Percentiles rank a stretch among this genome's conserved stretches.
Conservation (phyloP, 2,113 vertebrate genomes). For the Anhinga rufa region DNA sequence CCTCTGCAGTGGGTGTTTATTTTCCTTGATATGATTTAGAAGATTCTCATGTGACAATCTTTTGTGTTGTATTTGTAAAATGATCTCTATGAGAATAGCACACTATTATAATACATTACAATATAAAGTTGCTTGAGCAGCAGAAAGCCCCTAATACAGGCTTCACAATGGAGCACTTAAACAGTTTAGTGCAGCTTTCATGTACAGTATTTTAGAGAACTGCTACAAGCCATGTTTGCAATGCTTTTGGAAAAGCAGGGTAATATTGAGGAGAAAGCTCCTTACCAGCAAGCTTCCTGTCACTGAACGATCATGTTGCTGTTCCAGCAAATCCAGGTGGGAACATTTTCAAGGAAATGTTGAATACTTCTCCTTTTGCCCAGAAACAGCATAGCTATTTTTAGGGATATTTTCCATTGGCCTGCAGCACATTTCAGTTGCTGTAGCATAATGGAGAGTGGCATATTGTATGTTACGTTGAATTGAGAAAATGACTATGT, state of each 20-base stretch:
- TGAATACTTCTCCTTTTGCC: constrained; percentile 73
- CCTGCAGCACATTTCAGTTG: constrained; percentile 72
- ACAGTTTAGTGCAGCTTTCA: constrained; percentile 69
- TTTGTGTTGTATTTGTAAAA: constrained; percentile 67
- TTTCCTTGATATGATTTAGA: constrained; percentile 64
- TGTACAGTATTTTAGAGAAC: constrained; percentile 55
- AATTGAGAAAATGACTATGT: constrained; percentile 54
- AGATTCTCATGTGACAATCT: constrained; percentile 52
- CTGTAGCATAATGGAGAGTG: constrained; percentile 65
- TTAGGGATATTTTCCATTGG: constrained; percentile 75
- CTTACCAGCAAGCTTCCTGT: constrained; percentile 61
- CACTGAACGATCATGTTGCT: constrained; percentile 54
- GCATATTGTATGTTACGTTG: constrained; percentile 53
- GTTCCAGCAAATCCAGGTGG: constrained; percentile 75
- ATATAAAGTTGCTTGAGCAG: constrained; percentile 60
- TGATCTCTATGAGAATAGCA: constrained; percentile 41
- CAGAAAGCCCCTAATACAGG: constrained; percentile 60
- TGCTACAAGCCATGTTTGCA: constrained; percentile 56
- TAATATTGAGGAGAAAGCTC: constrained; percentile 61
- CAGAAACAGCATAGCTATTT: constrained; percentile 77
- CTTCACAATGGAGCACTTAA: constrained; percentile 62
- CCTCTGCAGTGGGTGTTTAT: constrained; percentile 55
- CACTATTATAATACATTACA: constrained; percentile 59
- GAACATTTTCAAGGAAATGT: constrained; percentile 76
- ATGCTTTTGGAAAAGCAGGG: constrained; percentile 57